Conservation (phyloP, 1,140 invertebrate genomes). For the Sycobia sp. region DNA sequence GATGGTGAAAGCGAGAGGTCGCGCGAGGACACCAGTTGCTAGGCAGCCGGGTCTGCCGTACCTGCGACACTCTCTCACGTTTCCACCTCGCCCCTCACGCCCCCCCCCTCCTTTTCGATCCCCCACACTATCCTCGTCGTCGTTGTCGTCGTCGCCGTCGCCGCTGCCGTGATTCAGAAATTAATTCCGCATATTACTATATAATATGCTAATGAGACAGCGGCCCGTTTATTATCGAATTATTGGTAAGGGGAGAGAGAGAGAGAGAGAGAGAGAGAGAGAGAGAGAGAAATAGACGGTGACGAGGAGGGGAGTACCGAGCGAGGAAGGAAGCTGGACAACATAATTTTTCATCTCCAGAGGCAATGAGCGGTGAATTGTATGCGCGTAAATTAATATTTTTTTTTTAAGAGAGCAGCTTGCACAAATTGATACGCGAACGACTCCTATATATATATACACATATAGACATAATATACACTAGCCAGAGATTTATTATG, state of each 20-base stretch:
- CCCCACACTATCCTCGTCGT: not conserved
- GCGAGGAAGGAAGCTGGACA: not conserved
- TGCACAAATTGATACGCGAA: too few relatives aligned
- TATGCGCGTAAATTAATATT: too few relatives aligned
- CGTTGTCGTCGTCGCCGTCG: constrained; percentile 25
- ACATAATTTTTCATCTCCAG: not conserved
- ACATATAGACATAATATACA: too few relatives aligned
- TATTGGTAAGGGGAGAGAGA: too few relatives aligned
- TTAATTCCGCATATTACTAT: too few relatives aligned
- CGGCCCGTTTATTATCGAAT: too few relatives aligned
- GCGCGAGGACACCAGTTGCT: constrained; percentile 58
- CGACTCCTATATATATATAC: too few relatives aligned
- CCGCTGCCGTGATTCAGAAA: not conserved
- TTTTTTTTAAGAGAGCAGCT: too few relatives aligned
- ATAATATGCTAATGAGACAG: too few relatives aligned
- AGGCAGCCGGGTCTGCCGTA: constrained; percentile 54
- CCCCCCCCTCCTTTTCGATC: not conserved
- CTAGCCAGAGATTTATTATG: too few relatives aligned
- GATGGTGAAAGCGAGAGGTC: constrained; percentile 33
- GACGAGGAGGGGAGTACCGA: not conserved
- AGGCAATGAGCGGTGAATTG: not conserved
- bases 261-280: too few relatives aligned
- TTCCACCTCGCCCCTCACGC: constrained; percentile 23
- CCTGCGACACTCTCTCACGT: constrained; percentile 48
- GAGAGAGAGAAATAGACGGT: too few relatives aligned